A percentile compares a stretch with the other conserved stretches of the same genome.
Conservation (phyloP, 1,140 invertebrate species). For the Phocides pigmalion region DNA sequence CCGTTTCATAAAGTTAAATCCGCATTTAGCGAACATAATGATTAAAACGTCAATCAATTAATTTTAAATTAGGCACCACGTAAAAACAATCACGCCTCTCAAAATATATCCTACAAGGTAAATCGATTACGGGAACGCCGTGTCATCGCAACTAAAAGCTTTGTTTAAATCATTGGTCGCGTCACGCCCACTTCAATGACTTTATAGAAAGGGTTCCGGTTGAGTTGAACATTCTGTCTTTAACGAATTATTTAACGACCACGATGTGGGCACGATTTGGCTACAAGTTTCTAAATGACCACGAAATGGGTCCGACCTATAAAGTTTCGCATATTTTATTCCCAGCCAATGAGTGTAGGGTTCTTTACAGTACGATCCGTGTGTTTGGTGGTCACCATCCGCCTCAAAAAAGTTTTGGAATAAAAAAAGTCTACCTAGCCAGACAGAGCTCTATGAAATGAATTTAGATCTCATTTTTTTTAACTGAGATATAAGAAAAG, state of each 20-base stretch:
- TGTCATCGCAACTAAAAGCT: conserved; percentile 71
- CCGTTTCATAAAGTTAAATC: neutral
- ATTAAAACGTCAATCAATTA: conserved; percentile 36
- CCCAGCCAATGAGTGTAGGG: too few relatives aligned
- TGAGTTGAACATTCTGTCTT: conserved; percentile 36
- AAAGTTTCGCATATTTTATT: too few relatives aligned
- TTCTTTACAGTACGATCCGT: too few relatives aligned
- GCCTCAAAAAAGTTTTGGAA: too few relatives aligned
- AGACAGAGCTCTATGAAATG: too few relatives aligned
- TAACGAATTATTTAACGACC: conserved; percentile 2
- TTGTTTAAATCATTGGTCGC: conserved; percentile 67
- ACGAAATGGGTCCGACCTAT: too few relatives aligned
- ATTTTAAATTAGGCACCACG: conserved; percentile 31
- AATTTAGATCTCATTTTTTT: too few relatives aligned
- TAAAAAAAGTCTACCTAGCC: too few relatives aligned
- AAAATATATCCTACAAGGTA: conserved; percentile 49
- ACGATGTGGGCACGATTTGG: neutral
- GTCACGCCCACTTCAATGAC: conserved; percentile 63
- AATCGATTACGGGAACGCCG: conserved; percentile 58
- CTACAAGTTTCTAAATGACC: too few relatives aligned
- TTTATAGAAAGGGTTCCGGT: conserved; percentile 52
- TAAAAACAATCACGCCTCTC: conserved; percentile 38
- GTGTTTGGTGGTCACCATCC: too few relatives aligned
- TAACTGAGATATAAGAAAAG: too few relatives aligned
- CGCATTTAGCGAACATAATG: conserved; percentile 19